Percentiles rank a stretch among this genome's conserved stretches.
phyloP scores from a whole-genome alignment of 2,797 vertebrate species.

The Mormyrops boulengeri region DNA sequence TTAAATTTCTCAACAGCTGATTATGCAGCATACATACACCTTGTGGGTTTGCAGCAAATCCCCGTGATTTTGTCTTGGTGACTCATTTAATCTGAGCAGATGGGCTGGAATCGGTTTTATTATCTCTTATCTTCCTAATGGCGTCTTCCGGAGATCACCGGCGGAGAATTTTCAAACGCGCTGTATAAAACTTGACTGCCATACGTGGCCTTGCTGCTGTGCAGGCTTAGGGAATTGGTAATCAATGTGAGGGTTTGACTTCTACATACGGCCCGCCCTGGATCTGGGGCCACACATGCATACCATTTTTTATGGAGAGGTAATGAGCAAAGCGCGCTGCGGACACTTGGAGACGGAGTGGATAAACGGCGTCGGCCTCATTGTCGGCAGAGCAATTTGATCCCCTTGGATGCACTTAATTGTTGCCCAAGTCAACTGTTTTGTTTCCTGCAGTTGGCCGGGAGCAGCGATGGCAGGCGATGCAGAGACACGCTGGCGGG shows the following conservation, averaged over 20 bases:
- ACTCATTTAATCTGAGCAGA: conserved; percentile 7
- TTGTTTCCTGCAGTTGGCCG: background rate
- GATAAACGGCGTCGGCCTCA: background rate
- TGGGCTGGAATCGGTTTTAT: background rate
- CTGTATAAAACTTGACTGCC: background rate
- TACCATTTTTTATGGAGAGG: background rate
- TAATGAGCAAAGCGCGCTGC: background rate
- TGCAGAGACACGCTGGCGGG: background rate
- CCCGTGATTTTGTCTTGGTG: background rate
- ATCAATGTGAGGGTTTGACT: background rate
- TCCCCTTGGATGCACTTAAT: conserved; percentile 13
- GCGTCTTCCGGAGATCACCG: background rate
- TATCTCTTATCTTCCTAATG: conserved; percentile 1
- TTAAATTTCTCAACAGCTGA: background rate
- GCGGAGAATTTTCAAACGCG: conserved; percentile 4
- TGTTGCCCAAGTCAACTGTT: conserved; percentile 20
- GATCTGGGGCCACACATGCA: background rate
- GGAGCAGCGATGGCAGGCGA: background rate
- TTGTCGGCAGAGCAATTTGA: conserved; percentile 15
- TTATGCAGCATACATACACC: background rate
- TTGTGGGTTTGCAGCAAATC: conserved; percentile 5
- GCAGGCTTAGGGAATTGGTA: background rate
- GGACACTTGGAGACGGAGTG: background rate
- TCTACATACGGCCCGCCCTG: too few relatives aligned
- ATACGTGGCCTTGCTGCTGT: background rate